Conservation (phyloP, 2,113 vertebrate species). For the Myrmophylax atrothorax region DNA sequence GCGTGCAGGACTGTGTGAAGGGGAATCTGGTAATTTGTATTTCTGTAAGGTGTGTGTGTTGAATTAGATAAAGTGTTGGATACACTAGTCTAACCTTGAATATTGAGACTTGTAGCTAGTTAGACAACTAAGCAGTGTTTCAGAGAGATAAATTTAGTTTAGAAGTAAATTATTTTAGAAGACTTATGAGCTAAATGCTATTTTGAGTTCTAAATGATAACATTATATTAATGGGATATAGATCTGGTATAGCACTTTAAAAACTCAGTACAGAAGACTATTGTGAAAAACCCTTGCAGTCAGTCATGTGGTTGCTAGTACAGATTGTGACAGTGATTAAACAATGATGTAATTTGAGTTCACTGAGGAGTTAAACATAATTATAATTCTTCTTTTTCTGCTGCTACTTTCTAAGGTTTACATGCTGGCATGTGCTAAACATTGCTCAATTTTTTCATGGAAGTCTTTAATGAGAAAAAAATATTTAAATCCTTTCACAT, state of each 20-base stretch:
- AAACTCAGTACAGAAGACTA: constrained; percentile 1
- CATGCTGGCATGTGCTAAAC: not conserved
- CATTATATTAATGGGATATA: not conserved
- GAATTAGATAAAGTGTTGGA: not conserved
- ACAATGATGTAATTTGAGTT: not conserved
- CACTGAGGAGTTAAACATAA: not conserved
- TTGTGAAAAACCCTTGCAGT: not conserved
- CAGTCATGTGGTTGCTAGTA: constrained; percentile 12
- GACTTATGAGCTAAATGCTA: not conserved
- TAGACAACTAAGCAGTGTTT: not conserved
- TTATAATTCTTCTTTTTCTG: not conserved
- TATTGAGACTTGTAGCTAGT: not conserved
- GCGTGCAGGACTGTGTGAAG: not conserved
- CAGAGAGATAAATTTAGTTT: not conserved
- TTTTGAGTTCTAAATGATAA: not conserved
- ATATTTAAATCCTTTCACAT: not conserved
- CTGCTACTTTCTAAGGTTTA: not conserved
- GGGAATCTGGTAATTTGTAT: not conserved
- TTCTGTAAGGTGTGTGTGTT: not conserved
- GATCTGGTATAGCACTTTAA: not conserved
- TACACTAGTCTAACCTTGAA: not conserved
- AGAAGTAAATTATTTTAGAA: not conserved
- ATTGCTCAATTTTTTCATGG: not conserved
- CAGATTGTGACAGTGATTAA: constrained; percentile 21
- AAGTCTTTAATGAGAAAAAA: not conserved